Evolutionary conservation across 2,113 vertebrate species (phyloP).

Genomic region (Chascanopsetta lugubris): DNA sequence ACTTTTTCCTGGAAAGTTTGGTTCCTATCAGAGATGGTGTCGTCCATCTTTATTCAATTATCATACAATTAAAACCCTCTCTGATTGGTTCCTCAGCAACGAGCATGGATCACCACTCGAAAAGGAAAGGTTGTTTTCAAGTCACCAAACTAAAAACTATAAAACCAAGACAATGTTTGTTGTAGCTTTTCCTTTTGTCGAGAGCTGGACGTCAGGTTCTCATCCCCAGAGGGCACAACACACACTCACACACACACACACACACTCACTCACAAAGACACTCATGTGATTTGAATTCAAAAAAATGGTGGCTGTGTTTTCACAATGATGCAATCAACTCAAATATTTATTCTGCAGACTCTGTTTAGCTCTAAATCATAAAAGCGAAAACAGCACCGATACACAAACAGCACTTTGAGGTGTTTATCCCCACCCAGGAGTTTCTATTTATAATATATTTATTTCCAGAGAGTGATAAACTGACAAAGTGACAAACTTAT

Average conservation of each 20-base stretch:
- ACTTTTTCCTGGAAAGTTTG: no score
- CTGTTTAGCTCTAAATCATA: not conserved
- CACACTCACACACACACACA: not conserved
- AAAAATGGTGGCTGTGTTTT: not conserved
- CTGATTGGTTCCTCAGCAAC: no score
- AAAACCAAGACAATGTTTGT: no score
- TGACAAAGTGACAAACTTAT: no score
- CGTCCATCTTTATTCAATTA: no score
- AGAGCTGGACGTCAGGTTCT: not conserved
- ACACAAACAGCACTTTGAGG: not conserved
- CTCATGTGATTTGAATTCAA: not conserved
- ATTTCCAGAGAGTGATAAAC: no score
- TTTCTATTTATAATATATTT: no score
- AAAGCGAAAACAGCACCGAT: not conserved
- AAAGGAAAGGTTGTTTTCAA: no score
- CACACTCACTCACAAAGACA: not conserved
- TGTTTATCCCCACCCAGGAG: constrained; percentile 6
- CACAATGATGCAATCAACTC: not conserved
- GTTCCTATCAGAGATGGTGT: no score
- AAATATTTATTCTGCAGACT: not conserved
- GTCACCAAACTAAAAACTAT: no score
- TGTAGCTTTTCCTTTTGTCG: not conserved
- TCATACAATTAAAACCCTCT: no score
- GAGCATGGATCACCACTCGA: no score
- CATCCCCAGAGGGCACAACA: not conserved